A percentile compares a stretch with the other conserved stretches of the same genome.
Evolutionary conservation across 2,888 invertebrate species (phyloP).

Genomic region (Hanleya hanleyi): DNA sequence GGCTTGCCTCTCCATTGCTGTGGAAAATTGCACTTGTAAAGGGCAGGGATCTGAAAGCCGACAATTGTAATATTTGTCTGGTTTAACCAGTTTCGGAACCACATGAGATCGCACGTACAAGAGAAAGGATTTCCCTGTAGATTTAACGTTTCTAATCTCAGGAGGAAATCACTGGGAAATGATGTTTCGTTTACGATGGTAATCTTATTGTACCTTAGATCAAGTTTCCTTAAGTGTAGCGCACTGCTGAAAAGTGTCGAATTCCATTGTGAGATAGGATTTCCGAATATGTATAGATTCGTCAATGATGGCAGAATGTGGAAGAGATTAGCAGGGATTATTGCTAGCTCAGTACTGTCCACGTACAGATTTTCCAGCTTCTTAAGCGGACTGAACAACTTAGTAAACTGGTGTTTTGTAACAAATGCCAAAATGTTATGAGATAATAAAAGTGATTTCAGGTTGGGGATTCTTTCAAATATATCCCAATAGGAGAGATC

Average conservation of each 20-base stretch:
- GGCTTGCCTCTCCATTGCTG: constrained; percentile 42
- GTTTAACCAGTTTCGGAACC: constrained; percentile 94
- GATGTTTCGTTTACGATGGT: constrained; percentile 63
- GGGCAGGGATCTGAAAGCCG: constrained; percentile 22
- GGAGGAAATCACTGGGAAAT: constrained; percentile 80
- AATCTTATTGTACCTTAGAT: constrained; percentile 66
- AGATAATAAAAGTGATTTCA: no score
- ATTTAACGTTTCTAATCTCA: constrained; percentile 77
- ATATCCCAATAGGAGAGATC: no score
- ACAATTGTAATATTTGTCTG: constrained; percentile 82
- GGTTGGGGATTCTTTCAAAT: no score
- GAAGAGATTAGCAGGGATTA: constrained; percentile 67
- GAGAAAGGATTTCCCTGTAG: constrained; percentile 92
- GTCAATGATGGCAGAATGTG: constrained; percentile 76
- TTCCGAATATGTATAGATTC: constrained; percentile 9
- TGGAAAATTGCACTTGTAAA: constrained; percentile 50
- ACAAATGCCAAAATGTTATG: no score
- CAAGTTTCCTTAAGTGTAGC: constrained; percentile 37
- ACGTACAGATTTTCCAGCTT: constrained; percentile 56
- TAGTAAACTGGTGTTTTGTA: no score
- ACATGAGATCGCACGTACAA: constrained; percentile 92
- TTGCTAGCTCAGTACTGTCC: constrained; percentile 62
- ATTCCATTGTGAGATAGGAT: constrained; percentile 19
- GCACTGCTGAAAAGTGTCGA: constrained; percentile 12
- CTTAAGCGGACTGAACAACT: constrained; percentile 37